Percentiles rank a stretch among this genome's conserved stretches.
Conservation (phyloP, 2,113 vertebrate genomes). For the Pachycephala philippinensis region DNA sequence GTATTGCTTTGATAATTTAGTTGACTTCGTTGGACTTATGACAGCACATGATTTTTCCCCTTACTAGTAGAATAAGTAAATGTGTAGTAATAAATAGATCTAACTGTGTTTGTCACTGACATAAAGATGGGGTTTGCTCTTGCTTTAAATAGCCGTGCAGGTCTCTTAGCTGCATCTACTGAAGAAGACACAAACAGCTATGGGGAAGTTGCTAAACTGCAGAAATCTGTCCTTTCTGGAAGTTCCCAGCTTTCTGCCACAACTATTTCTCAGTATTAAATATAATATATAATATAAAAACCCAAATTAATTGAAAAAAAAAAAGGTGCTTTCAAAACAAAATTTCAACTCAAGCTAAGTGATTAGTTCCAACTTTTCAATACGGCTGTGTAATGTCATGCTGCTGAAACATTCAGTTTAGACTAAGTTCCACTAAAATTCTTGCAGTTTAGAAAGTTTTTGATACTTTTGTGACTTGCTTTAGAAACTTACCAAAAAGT, state of each 20-base stretch:
- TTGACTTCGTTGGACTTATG: not conserved
- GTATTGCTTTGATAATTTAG: not conserved
- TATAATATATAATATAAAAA: not conserved
- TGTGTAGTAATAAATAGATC: not conserved
- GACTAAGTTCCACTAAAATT: not conserved
- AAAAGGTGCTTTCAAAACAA: not conserved
- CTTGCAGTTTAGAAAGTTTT: not conserved
- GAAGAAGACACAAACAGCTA: not conserved
- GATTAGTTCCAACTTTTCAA: not conserved
- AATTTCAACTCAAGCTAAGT: not conserved
- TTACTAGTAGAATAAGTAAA: not conserved
- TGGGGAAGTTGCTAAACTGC: not conserved
- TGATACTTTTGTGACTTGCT: not conserved
- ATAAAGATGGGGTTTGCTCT: not conserved
- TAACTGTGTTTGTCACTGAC: not conserved
- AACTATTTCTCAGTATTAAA: not conserved
- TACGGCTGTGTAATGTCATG: not conserved
- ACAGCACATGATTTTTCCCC: not conserved
- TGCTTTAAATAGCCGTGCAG: not conserved
- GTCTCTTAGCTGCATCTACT: not conserved
- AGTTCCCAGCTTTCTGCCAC: not conserved
- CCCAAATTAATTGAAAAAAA: not conserved
- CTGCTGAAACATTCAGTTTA: not conserved
- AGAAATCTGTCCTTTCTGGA: not conserved
- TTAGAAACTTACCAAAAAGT: not conserved